Evolutionary conservation across 2,888 invertebrate species (phyloP), one percentile per base, ranked within the genome.

Genomic region (Bibio marci): DNA sequence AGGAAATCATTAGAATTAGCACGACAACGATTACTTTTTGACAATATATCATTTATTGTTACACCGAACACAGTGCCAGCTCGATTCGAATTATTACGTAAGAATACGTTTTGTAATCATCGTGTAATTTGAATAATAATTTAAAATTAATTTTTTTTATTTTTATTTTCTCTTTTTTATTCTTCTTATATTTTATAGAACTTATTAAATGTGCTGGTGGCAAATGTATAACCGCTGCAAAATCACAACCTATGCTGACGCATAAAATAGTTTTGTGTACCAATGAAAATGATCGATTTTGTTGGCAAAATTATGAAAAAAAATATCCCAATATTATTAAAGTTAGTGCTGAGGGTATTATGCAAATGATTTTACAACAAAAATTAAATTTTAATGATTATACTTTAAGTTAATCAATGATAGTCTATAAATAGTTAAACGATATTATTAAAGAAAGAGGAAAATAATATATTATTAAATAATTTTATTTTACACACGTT

Each of bases 311-410:
- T 30, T 50, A 47, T 28, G 46, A 49, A 22, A 48, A 49, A 25
- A 15, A 25, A 11, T 46, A 47, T 39, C 37, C 37, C 14, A 47
- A 50, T 31, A 43, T 53, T 14, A 35, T 44, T 6, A 50, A 52
- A 32, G 46, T 51, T 4, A 45, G 46, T 32, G 49, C 49, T 7
- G 51, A 52, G 33, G 50, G 50, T 17, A 44, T 55, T n/a, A 50
- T 54, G 49, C 37, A 48, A 2, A 41, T 52, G 5, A 46, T 53
- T 26, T 49, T 54, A 48, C 50, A 50, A 22, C 54, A 54, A 39
- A 41, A 37, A 12, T 37, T 45, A 35, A 30, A 39, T 27, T 35
- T 43, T 43, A 37, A 35, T 36, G 2, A 42, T 47, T 36, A 44
- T 35, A 19, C 22, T n/a, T n/a, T 33, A 12, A 18, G 3, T 4